Base-by-base conservation (phyloP, 2,113 vertebrate genomes). In the Pseudorhombus dupliciocellatus region DNA sequence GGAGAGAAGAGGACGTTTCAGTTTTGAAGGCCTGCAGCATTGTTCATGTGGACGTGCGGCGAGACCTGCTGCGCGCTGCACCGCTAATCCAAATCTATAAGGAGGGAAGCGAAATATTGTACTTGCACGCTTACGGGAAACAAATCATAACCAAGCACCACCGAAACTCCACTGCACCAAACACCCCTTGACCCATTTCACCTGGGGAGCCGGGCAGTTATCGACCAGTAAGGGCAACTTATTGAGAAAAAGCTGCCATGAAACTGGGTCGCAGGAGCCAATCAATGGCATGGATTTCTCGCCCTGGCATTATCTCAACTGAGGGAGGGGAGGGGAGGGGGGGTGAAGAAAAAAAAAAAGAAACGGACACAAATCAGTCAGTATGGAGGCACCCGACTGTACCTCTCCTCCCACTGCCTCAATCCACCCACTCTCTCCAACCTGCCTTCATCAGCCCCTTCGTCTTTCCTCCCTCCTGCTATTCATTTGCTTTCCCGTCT, bases 261-360 rank as follows among this genome's bases (percentile, higher is more conserved):
- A 89, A 93, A 92, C 81, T 92, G 90, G 93, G 93, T 92, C 84
- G 74, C 83, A 65, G 85, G 25, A 87, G 87, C 86, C 87, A 88
- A 92, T 93, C 93, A 88, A 93, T 93, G 85, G 71, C 84, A 92
- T 92, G 66, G 92, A 92, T 92, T 92, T 87, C 85, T 84, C 66
- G 75, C 77, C 75, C 82, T 81, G 88, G 87, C 86, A 84, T 90
- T 91, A 89, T 90, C 89, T 89, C 87, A 86, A 80, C 72, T 66
- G 70, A 65, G 70, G 78, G 80, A 44, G 31, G 70, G 59, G 56
- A 22, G 26, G 61, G 63, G 31, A 44, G 40, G 50, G 25, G 42
- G 18, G 55, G 22, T 5, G 26, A n/a, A 3, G 24, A 22, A 14
- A n/a, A n/a, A n/a, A 51, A 75, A 83, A 79, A 79, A 83, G 71